Evolutionary conservation across 2,113 vertebrate species (phyloP).

Genomic region (Equus quagga): DNA sequence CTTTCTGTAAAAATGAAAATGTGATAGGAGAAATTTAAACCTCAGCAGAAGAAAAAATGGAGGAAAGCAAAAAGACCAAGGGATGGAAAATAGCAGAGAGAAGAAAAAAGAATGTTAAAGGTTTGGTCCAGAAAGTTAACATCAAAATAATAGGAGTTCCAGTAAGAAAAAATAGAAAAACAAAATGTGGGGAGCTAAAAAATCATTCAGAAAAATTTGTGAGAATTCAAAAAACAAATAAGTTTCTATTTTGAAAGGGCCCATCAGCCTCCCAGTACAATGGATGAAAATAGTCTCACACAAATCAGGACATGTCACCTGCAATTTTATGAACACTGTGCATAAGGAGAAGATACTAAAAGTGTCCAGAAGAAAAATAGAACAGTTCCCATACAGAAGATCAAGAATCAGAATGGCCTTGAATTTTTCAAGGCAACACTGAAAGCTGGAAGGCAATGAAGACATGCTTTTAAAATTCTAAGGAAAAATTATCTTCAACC

Average conservation of each 20-base stretch:
- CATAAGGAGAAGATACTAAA: constrained; percentile 2
- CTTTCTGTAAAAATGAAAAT: background rate
- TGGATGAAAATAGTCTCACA: background rate
- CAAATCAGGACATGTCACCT: background rate
- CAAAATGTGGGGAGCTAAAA: background rate
- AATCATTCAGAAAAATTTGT: background rate
- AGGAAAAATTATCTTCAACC: background rate
- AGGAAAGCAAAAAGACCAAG: background rate
- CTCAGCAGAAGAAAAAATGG: background rate
- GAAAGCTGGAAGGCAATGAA: background rate
- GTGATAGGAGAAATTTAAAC: background rate
- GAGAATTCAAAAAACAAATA: background rate
- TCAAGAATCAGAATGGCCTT: background rate
- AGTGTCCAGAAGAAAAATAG: background rate
- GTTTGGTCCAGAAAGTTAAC: background rate
- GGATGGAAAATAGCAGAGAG: background rate
- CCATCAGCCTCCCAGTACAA: background rate
- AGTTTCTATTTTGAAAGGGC: background rate
- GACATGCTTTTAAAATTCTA: background rate
- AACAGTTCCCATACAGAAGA: background rate
- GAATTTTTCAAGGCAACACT: background rate
- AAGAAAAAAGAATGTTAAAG: background rate
- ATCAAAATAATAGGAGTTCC: background rate
- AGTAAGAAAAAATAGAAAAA: background rate
- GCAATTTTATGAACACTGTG: background rate